Conservation (phyloP, 1,140 invertebrate genomes). For the Ylistrum balloti region DNA sequence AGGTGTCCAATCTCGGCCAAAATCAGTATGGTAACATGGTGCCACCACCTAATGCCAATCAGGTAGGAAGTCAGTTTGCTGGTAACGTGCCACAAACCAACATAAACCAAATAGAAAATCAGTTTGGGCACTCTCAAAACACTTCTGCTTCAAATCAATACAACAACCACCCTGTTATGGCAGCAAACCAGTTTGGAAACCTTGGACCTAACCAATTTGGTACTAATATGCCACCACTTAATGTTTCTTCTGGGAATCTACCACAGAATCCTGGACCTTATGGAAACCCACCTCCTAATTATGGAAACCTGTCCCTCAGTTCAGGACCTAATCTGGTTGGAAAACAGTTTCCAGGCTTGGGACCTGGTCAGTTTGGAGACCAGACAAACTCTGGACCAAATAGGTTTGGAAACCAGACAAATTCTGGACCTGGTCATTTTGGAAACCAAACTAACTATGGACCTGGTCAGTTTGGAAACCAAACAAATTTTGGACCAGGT, state of each 20-base stretch:
- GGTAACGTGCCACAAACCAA: not conserved
- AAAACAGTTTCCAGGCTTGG: not conserved
- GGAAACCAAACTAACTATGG: not conserved
- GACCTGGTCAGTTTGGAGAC: not conserved
- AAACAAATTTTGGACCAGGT: not conserved
- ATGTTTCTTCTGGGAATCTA: not conserved
- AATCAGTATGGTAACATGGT: not conserved
- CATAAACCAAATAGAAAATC: not conserved
- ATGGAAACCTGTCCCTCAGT: not conserved
- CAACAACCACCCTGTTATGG: not conserved
- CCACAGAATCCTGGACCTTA: not conserved
- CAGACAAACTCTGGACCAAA: not conserved
- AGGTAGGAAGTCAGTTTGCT: not conserved
- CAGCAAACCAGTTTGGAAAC: not conserved
- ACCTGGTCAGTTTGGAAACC: not conserved
- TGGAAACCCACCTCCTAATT: not conserved
- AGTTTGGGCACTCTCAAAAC: not conserved
- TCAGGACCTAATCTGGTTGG: not conserved
- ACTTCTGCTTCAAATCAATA: not conserved
- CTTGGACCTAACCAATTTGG: slow-evolving; percentile 31
- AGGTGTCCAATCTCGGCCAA: not conserved
- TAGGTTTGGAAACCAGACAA: not conserved
- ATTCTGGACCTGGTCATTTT: not conserved
- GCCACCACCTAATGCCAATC: not conserved
- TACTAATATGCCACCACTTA: not conserved